Conservation (phyloP, 2,888 invertebrate species). For the Yponomeuta sedellus region DNA sequence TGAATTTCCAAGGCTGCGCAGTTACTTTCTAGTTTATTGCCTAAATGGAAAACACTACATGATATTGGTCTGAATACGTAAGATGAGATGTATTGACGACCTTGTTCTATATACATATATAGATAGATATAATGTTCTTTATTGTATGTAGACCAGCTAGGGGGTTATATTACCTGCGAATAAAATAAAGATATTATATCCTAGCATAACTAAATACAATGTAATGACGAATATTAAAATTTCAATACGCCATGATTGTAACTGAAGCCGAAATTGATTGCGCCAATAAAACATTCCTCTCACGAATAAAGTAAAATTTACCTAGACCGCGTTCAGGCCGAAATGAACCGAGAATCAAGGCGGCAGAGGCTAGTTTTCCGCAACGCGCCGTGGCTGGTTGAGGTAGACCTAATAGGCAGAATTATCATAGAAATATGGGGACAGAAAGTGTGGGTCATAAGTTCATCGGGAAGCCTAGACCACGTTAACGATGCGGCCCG, state of each 20-base stretch:
- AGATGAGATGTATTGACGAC: too few species aligned
- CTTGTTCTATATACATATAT: too few species aligned
- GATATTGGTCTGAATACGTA: too few species aligned
- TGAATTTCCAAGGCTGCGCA: too few species aligned
- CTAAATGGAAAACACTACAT: too few species aligned
- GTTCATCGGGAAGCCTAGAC: neutral
- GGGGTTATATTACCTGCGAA: too few species aligned
- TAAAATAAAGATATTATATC: neutral
- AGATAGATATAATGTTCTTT: too few species aligned
- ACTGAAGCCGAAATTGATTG: neutral
- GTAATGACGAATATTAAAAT: neutral
- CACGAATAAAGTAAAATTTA: constrained; percentile 2
- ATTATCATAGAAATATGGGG: constrained; percentile 9
- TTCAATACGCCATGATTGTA: constrained; percentile 1
- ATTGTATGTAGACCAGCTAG: too few species aligned
- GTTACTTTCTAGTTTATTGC: too few species aligned
- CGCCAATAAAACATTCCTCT: neutral
- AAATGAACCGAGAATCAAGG: neutral
- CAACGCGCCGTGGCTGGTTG: neutral
- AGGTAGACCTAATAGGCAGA: constrained; percentile 6
- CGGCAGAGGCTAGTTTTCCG: neutral
- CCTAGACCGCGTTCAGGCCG: neutral
- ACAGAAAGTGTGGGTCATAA: constrained; percentile 3
- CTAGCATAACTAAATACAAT: neutral
- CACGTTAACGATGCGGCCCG: neutral